Conservation (phyloP, 2,888 invertebrate species). For the Brachylomia viminalis region DNA sequence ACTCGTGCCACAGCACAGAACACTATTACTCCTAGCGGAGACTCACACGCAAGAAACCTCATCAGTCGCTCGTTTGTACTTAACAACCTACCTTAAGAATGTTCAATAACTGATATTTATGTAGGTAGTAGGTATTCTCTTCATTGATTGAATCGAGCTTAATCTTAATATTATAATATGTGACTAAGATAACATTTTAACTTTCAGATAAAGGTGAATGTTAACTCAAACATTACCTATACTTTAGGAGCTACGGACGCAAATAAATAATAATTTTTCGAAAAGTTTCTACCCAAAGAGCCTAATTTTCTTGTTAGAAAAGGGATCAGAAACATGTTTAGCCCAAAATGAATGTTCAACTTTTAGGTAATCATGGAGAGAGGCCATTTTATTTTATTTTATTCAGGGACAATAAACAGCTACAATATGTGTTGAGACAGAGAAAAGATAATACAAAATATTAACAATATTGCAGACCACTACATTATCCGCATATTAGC, state of each 20-base stretch:
- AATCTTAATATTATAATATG: background rate
- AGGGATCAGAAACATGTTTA: background rate
- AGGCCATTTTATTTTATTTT: too few relatives aligned
- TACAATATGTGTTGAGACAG: too few relatives aligned
- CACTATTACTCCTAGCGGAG: too few relatives aligned
- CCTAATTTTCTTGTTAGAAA: background rate
- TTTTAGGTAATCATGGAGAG: background rate
- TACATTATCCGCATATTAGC: too few relatives aligned
- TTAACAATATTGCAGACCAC: too few relatives aligned
- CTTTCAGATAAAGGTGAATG: background rate
- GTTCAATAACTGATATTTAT: too few relatives aligned
- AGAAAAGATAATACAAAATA: too few relatives aligned
- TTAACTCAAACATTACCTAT: background rate
- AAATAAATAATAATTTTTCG: too few relatives aligned
- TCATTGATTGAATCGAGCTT: background rate
- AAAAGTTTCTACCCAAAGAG: background rate
- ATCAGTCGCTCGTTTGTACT: background rate
- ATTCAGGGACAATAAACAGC: too few relatives aligned
- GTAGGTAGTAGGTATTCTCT: too few relatives aligned
- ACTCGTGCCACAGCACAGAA: too few relatives aligned
- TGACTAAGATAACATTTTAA: background rate
- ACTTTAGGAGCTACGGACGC: background rate
- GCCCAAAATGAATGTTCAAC: background rate
- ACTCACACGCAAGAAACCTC: background rate
- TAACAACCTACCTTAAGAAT: background rate